These are phyloP conservation scores for Diorhabda carinulata DNA, from an alignment of 1,140 invertebrate genomes.

Conservation along the genomic window DNA sequence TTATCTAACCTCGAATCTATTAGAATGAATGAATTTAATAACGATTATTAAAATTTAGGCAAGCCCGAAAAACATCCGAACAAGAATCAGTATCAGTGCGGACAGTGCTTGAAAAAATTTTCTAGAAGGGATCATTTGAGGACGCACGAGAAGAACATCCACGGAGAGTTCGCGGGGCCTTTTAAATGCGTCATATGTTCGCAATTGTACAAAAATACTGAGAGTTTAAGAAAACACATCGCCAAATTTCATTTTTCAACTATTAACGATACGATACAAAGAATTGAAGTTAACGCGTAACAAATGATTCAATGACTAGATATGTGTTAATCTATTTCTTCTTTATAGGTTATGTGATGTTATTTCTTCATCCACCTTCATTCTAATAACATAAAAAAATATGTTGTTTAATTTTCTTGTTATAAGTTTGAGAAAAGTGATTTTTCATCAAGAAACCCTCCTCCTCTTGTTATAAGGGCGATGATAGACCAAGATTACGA, in stretches of 20 bases:
- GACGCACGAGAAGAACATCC: constrained; percentile 49
- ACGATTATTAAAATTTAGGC: constrained; percentile 10
- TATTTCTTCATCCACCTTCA: too few species aligned
- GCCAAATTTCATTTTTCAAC: constrained; percentile 46
- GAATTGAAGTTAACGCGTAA: constrained; percentile 27
- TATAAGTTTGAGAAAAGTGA: too few species aligned
- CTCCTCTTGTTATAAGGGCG: too few species aligned
- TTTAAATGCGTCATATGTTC: constrained; percentile 46
- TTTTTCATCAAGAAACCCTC: too few species aligned
- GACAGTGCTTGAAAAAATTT: constrained; percentile 45
- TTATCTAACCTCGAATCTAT: too few species aligned
- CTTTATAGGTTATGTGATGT: too few species aligned
- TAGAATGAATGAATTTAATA: background rate
- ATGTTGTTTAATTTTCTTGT: too few species aligned
- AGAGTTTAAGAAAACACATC: constrained; percentile 48
- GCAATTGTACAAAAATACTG: constrained; percentile 47
- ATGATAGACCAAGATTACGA: too few species aligned
- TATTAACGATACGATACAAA: constrained; percentile 25
- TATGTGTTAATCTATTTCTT: too few species aligned
- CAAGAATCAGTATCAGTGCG: constrained; percentile 41
- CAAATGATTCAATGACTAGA: too few species aligned
- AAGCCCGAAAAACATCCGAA: constrained; percentile 15
- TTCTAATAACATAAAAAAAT: too few species aligned
- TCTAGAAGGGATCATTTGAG: constrained; percentile 46
- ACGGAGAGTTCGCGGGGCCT: constrained; percentile 48